Base-by-base conservation (phyloP, 2,888 invertebrate genomes). In the Ichneumoninae sp. region DNA sequence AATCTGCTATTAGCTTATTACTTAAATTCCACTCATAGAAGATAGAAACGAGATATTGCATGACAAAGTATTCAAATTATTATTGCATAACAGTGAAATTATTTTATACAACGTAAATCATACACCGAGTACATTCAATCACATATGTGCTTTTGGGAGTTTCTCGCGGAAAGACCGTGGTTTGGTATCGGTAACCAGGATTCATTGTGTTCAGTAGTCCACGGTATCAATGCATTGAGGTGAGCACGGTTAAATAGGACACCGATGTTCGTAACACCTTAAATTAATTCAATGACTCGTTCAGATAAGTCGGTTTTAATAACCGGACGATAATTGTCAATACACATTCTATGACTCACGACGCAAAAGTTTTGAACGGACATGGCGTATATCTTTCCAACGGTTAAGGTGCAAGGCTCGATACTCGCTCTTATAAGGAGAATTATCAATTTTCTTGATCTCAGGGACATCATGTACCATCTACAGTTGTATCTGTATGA, bases 201-300 rank as follows among this genome's bases (percentile, higher is more conserved):
- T 40, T 40, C 10, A 40, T 40, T 1, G 40, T 40, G 40, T 40
- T 10, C 10, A 10, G 52, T 19, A 19, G 1, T 19, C 7, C 8
- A 33, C 30, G 16, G 8, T 22, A 57, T 74, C 26, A 83, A 8
- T 76, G 83, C 47, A 86, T 22, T 30, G 83, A 78, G 2, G 60
- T 8, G 22, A 85, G 52, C 13, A 85, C 50, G 1, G 85, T 81
- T 30, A 83, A 85, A 26, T 78, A 85, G 13, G 86, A 86, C 65
- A 75, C 40, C 6, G 86, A 79, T 52, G 83, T 84, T 63, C 75
- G 74, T 0, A 86, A n/a, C 10, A 83, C 40, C 83, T 83, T 76
- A 16, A 69, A 73, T 40, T 8, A 40, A 40, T 40, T 40, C 5
- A 33, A 40, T 10, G 1, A 63, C 69, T 40, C 54, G 13, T 47